Percentiles rank a stretch among this genome's conserved stretches.
Conservation (phyloP, 2,888 invertebrate genomes). For the Meiosimyza platycephala region DNA sequence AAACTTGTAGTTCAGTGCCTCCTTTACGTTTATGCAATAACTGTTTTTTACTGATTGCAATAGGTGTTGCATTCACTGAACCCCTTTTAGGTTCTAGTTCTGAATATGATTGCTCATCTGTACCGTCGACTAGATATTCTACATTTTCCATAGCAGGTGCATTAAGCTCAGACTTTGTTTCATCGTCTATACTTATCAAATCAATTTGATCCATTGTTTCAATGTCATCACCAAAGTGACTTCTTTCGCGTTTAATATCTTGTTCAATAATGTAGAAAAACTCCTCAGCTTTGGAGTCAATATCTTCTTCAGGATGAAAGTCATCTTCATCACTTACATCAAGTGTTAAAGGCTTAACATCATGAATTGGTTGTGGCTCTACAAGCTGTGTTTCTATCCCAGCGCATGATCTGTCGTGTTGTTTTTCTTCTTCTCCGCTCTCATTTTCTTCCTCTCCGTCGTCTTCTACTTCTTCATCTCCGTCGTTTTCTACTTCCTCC, state of each 20-base stretch:
- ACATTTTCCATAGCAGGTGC: conserved; percentile 16
- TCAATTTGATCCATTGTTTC: neutral
- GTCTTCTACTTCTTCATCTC: conserved; percentile 2
- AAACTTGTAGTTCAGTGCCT: conserved; percentile 15
- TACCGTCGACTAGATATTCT: conserved; percentile 27
- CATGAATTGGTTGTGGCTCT: neutral
- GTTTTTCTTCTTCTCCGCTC: neutral
- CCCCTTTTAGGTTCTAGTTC: neutral
- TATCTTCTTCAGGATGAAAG: neutral
- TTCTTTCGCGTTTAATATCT: conserved; percentile 25
- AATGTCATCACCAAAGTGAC: neutral
- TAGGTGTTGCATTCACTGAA: neutral
- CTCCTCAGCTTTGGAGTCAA: neutral
- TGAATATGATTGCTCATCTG: conserved; percentile 18
- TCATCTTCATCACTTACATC: neutral
- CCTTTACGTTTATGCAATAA: conserved; percentile 13
- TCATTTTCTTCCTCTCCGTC: neutral
- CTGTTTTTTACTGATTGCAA: neutral
- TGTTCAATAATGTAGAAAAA: conserved; percentile 29
- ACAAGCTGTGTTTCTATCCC: neutral
- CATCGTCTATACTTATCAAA: conserved; percentile 20
- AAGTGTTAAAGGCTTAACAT: neutral
- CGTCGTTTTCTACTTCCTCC: neutral
- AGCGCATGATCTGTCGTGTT: neutral
- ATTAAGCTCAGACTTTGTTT: conserved; percentile 4